These are phyloP conservation scores for Atractosteus spatula DNA, from an alignment of 2,113 vertebrate genomes.

Conservation along the genomic window DNA sequence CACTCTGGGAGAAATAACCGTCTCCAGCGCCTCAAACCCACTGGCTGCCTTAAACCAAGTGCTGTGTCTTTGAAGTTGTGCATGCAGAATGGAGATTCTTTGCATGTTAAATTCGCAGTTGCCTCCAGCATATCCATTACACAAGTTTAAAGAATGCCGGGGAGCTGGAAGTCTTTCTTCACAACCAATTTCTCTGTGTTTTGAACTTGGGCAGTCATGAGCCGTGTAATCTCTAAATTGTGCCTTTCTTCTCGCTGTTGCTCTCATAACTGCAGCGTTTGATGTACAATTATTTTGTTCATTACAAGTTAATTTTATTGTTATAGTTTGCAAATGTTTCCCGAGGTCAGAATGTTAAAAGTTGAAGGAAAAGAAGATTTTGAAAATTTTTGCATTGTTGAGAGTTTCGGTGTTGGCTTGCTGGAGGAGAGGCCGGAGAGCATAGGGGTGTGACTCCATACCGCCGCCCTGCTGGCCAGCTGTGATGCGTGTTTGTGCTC, in stretches of 20 bases:
- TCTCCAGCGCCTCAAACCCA: conserved; percentile 1
- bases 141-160: conserved; percentile 72
- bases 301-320: conserved; percentile 80
- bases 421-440: too few species aligned
- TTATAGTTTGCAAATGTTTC: conserved; percentile 75
- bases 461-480: too few species aligned
- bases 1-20: too few species aligned
- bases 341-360: conserved; percentile 69
- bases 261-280: conserved; percentile 58
- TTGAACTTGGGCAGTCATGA: conserved; percentile 70
- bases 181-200: conserved; percentile 71
- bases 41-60: conserved; percentile 33
- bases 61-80: conserved; percentile 63
- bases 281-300: conserved; percentile 78
- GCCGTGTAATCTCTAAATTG: conserved; percentile 76
- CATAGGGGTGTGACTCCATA: too few species aligned
- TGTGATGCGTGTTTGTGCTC: too few species aligned
- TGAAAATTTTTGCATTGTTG: too few species aligned
- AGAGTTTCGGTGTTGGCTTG: too few species aligned
- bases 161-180: conserved; percentile 64
- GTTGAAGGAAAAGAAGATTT: conserved; percentile 54
- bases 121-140: conserved; percentile 71
- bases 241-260: conserved; percentile 54
- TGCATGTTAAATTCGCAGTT: conserved; percentile 70
- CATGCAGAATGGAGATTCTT: conserved; percentile 70